Conservation (phyloP, 2,797 vertebrate species). For the Decapterus maruadsi region DNA sequence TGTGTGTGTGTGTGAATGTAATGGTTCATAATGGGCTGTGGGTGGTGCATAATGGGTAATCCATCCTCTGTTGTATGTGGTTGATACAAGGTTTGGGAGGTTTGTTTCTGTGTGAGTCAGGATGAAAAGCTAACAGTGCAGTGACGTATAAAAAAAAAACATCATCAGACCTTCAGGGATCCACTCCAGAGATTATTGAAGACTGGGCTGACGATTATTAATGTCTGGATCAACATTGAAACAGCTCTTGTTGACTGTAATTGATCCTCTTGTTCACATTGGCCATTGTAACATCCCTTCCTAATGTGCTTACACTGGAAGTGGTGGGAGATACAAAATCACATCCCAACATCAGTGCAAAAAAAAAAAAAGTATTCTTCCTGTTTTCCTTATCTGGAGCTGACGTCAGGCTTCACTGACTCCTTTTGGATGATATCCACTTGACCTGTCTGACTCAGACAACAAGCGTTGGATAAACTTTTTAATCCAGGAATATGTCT, state of each 20-base stretch:
- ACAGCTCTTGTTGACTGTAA: no score
- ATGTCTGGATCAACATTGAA: not conserved
- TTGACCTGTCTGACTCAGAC: not conserved
- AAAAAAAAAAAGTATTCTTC: no score
- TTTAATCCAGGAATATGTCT: not conserved
- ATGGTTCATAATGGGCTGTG: conserved; percentile 4
- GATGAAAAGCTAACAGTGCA: not conserved
- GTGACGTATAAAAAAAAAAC: not conserved
- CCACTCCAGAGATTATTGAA: not conserved
- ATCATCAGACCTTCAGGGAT: not conserved
- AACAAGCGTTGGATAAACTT: not conserved
- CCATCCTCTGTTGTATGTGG: not conserved
- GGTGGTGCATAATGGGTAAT: conserved; percentile 12
- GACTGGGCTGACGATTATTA: not conserved
- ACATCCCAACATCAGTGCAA: not conserved
- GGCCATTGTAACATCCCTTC: not conserved
- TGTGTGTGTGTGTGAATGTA: not conserved
- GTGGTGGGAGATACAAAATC: not conserved
- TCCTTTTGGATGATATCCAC: no score
- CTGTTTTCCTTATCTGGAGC: not conserved
- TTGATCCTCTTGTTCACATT: no score
- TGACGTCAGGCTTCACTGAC: not conserved
- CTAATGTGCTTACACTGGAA: not conserved
- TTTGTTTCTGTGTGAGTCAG: not conserved
- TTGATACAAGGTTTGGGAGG: conserved; percentile 5